Conservation (phyloP, 2,797 vertebrate genomes). For the Orientallactaga sibirica region DNA sequence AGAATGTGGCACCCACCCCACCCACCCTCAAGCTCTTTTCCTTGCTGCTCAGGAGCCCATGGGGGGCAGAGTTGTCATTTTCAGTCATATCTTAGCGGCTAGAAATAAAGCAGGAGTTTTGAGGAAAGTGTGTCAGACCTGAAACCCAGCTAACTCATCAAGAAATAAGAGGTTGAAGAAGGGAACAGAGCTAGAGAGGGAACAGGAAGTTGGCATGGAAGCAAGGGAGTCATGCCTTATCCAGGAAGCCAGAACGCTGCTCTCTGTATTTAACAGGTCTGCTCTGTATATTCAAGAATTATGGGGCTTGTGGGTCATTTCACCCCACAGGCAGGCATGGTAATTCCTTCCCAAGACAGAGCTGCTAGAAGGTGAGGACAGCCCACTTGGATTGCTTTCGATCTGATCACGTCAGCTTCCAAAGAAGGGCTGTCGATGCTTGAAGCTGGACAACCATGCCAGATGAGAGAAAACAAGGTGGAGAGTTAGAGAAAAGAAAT, state of each 20-base stretch:
- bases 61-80: fast-evolving
- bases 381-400: neutral
- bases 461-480: neutral
- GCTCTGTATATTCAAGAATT: neutral
- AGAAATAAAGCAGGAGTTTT: neutral
- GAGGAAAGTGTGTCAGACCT: conserved; percentile 19
- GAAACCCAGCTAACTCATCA: neutral
- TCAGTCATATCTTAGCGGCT: neutral
- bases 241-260: neutral
- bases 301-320: neutral
- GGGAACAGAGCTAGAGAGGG: neutral
- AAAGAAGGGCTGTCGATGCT: neutral
- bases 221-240: neutral
- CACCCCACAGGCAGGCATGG: neutral
- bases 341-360: neutral
- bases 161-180: neutral
- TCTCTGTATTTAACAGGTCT: neutral
- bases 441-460: neutral
- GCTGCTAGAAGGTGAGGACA: neutral
- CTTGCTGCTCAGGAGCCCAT: neutral
- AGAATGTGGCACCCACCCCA: conserved; percentile 1
- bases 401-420: neutral
- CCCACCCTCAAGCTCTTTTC: neutral
- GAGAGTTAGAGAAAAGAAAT: conserved; percentile 59
- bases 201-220: neutral